Evolutionary conservation across 2,888 invertebrate species (phyloP).

Genomic region (Microplitis manilae): DNA sequence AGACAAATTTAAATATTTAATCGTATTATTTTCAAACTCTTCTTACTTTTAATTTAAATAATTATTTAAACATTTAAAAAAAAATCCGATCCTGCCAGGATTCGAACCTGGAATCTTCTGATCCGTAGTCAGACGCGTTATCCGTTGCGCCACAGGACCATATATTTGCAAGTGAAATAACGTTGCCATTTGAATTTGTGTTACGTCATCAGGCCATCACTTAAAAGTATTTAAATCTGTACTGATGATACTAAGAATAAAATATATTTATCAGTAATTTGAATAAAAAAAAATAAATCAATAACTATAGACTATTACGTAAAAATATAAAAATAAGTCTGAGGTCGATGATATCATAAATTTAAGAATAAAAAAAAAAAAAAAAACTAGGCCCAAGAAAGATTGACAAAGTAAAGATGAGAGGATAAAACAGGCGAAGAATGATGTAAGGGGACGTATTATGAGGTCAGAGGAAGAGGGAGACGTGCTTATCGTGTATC

Average conservation of each 20-base stretch:
- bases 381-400: neutral
- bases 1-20: no score
- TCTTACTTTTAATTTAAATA: neutral
- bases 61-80: slow-evolving; percentile 40
- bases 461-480: slow-evolving; percentile 59
- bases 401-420: neutral
- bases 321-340: neutral
- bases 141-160: slow-evolving; percentile 69
- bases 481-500: slow-evolving; percentile 71
- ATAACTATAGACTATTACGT: neutral
- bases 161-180: neutral
- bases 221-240: no score
- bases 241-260: no score
- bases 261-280: neutral
- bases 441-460: slow-evolving; percentile 42
- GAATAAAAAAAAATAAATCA: neutral
- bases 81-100: slow-evolving; percentile 64
- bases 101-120: slow-evolving; percentile 77
- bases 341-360: neutral
- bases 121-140: slow-evolving; percentile 83
- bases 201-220: no score
- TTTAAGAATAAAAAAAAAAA: neutral
- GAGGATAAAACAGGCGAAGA: slow-evolving; percentile 10
- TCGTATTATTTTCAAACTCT: no score
- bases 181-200: no score